A percentile compares a stretch with the other conserved stretches of the same genome.
phyloP scores from a whole-genome alignment of 2,797 vertebrate genomes.

The Chiloscyllium punctatum region DNA sequence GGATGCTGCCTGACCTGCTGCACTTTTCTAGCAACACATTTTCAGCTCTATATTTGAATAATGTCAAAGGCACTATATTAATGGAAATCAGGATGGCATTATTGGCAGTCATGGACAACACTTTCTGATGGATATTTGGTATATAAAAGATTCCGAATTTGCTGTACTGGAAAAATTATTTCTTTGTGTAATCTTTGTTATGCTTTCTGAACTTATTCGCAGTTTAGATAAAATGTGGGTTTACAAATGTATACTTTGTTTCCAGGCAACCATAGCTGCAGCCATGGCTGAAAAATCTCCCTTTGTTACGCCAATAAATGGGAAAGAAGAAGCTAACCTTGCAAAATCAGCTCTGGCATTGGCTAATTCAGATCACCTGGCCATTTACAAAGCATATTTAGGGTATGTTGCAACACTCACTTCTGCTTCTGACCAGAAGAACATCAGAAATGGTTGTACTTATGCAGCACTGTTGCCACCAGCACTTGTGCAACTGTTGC shows the following conservation, averaged over 20 bases:
- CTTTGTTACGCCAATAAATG: constrained; percentile 86
- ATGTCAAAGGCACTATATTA: not conserved
- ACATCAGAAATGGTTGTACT: not conserved
- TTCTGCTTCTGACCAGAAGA: not conserved
- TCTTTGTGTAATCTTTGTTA: constrained; percentile 30
- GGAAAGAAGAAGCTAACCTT: constrained; percentile 89
- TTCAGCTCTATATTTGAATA: too few relatives aligned
- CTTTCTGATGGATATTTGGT: too few relatives aligned
- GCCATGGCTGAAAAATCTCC: constrained; percentile 96
- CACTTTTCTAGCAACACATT: too few relatives aligned
- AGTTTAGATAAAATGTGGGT: not conserved
- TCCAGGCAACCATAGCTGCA: constrained; percentile 86
- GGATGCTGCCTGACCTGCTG: too few relatives aligned
- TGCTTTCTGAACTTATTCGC: not conserved
- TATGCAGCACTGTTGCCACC: too few relatives aligned
- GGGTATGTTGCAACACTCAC: constrained; percentile 61
- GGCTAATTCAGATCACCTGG: constrained; percentile 87
- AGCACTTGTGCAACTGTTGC: not conserved
- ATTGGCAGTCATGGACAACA: not conserved
- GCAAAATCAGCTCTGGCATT: constrained; percentile 77
- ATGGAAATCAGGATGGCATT: not conserved
- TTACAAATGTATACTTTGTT: constrained; percentile 39
- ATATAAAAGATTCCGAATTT: not conserved
- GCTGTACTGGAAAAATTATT: not conserved
- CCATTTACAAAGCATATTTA: constrained; percentile 84